These are phyloP conservation scores for Tetheella fluctuosa DNA, from an alignment of 2,888 invertebrate genomes.

Conservation along the genomic window DNA sequence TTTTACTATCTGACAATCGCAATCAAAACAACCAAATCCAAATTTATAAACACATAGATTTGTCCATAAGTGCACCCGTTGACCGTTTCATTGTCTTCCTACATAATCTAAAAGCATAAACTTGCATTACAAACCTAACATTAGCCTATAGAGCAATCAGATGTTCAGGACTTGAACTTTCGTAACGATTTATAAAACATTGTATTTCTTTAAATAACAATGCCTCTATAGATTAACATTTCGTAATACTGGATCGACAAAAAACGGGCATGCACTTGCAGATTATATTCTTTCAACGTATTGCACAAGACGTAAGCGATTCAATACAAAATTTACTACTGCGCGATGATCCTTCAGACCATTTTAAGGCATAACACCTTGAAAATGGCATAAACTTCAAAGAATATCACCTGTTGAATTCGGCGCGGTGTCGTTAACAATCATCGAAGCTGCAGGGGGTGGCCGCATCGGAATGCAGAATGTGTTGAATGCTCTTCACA, in stretches of 20 bases:
- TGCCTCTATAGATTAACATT: slow-evolving; percentile 2
- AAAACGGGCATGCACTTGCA: slow-evolving; percentile 23
- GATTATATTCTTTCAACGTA: slow-evolving; percentile 26
- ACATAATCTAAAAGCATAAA: slow-evolving; percentile 4
- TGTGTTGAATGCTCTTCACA: slow-evolving; percentile 40
- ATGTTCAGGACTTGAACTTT: background rate
- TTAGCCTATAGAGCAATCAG: slow-evolving; percentile 10
- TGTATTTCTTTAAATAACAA: slow-evolving; percentile 1
- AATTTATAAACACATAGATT: slow-evolving; percentile 10
- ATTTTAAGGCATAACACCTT: slow-evolving; percentile 26
- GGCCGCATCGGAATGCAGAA: slow-evolving; percentile 49
- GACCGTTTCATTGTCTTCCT: slow-evolving; percentile 4
- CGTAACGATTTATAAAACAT: background rate
- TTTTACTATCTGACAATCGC: background rate
- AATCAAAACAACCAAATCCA: background rate
- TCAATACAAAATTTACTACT: slow-evolving; percentile 18
- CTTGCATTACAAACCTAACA: slow-evolving; percentile 3
- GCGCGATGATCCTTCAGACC: slow-evolving; percentile 13
- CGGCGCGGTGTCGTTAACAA: slow-evolving; percentile 39
- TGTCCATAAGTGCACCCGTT: slow-evolving; percentile 3
- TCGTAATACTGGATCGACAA: slow-evolving; percentile 9
- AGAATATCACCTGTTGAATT: slow-evolving; percentile 38
- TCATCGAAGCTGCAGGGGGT: slow-evolving; percentile 53
- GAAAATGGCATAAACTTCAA: slow-evolving; percentile 32
- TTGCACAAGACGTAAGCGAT: slow-evolving; percentile 29